These are phyloP conservation scores for Enteromius trimaculatus DNA, from an alignment of 2,797 vertebrate species.

Conservation along the genomic window DNA sequence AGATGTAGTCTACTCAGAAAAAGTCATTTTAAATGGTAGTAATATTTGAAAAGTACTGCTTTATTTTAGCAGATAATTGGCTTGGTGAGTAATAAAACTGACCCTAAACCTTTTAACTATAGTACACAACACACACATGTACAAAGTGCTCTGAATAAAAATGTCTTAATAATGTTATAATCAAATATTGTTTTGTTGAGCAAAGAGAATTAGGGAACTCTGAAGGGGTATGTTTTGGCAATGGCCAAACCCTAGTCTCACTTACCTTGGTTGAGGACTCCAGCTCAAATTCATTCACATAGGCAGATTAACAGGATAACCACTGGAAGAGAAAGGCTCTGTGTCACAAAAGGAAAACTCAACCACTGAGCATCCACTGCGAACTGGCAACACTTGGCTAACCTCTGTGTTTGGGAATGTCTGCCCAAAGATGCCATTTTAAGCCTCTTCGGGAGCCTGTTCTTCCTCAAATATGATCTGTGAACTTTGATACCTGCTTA, in stretches of 20 bases:
- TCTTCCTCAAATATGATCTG: constrained; percentile 66
- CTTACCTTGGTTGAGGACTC: constrained; percentile 70
- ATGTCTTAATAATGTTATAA: not conserved
- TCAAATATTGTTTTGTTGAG: not conserved
- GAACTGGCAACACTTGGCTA: constrained; percentile 48
- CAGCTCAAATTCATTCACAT: constrained; percentile 72
- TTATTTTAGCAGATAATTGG: not conserved
- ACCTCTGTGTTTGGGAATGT: constrained; percentile 66
- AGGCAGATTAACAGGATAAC: constrained; percentile 45
- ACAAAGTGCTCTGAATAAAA: not conserved
- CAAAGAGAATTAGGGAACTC: not conserved
- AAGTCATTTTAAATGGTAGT: not conserved
- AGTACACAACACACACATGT: not conserved
- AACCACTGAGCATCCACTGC: not conserved
- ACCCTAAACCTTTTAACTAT: not conserved
- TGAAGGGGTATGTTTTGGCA: not conserved
- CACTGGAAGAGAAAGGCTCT: constrained; percentile 22
- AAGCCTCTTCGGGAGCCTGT: constrained; percentile 48
- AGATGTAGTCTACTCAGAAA: not conserved
- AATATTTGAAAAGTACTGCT: not conserved
- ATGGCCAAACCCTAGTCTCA: not conserved
- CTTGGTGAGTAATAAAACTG: not conserved
- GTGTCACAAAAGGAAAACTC: constrained; percentile 14
- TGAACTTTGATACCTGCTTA: constrained; percentile 73
- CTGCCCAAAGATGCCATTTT: constrained; percentile 16